Evolutionary conservation across 2,113 vertebrate species (phyloP).

Genomic region (Cercopithecus mona): DNA sequence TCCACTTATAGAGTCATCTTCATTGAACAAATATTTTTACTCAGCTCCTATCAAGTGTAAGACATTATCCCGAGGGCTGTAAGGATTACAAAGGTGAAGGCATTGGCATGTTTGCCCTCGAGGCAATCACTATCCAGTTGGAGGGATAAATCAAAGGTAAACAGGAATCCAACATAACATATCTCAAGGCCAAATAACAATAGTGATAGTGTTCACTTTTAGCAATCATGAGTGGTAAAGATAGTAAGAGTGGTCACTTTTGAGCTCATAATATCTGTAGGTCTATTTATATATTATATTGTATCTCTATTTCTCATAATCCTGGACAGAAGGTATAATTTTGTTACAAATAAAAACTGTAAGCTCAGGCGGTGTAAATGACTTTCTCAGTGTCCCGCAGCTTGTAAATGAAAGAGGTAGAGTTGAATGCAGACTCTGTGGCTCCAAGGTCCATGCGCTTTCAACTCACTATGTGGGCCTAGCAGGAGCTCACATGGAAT

Average conservation of each 20-base stretch:
- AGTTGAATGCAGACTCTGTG: neutral
- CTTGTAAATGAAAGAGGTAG: neutral
- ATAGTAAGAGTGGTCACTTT: neutral
- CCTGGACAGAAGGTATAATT: neutral
- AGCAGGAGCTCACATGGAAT: neutral
- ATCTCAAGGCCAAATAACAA: neutral
- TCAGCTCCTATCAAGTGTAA: neutral
- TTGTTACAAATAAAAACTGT: slow-evolving; percentile 26
- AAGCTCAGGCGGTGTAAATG: neutral
- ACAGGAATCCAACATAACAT: neutral
- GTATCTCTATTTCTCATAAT: slow-evolving; percentile 16
- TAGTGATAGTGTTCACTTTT: neutral
- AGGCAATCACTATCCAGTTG: neutral
- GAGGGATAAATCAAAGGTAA: neutral
- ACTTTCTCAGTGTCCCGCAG: neutral
- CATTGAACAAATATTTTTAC: slow-evolving; percentile 13
- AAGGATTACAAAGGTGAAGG: neutral
- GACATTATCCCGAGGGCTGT: neutral
- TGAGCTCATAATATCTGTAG: neutral
- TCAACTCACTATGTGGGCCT: neutral
- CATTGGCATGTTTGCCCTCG: neutral
- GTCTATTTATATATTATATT: neutral
- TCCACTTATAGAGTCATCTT: neutral
- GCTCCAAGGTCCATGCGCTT: neutral
- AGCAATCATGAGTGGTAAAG: too few relatives aligned